Evolutionary conservation across 2,888 invertebrate species (phyloP), one percentile per base, ranked within the genome.

Genomic region (Erannis defoliaria): DNA sequence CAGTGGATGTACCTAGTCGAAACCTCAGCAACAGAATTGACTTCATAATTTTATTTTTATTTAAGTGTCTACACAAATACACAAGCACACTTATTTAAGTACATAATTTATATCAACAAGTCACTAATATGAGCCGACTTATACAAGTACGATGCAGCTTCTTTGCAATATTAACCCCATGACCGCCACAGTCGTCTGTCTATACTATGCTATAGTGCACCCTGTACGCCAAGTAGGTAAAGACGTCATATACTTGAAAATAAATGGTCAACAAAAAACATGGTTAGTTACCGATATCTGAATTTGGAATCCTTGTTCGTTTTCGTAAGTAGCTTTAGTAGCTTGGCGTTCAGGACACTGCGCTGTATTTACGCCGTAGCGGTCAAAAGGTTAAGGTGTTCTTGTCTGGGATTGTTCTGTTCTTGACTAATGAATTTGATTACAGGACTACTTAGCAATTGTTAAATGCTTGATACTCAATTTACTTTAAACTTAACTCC

Each of bases 351-450:
- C 26, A 26, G 26, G 1, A 8, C 26, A 26, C 26, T 5, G 26
- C 8, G 26, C 5, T 4, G 2, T 8, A 26, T 4, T 26, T 26
- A 26, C 8, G 5, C 26, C 26, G 26, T 26, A 8, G 4, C 4
- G 26, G 26, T 26, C 26, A 26, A 26, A 26, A 26, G 5, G 8
- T 8, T 26, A 83, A 73, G 80, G 74, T 84, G 78, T 85, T 80
- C 76, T 81, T 83, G 77, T 86, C 80, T 84, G 75, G 70, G 70
- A 81, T 80, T 84, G 81, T 77, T 81, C 73, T 84, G 81, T 77
- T 81, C 73, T 80, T 38, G 26, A 57, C 43, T 37, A 23, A 2
- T 9, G 12, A 46, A 57, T 50, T 35, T 46, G 18, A 57, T 51
- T 37, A 59, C 54, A 38, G 18, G 45, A 51, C 37, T 50, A 49